Percentiles rank a stretch among this genome's conserved stretches.
phyloP scores from a whole-genome alignment of 2,113 vertebrate genomes.

The Gadus chalcogrammus region DNA sequence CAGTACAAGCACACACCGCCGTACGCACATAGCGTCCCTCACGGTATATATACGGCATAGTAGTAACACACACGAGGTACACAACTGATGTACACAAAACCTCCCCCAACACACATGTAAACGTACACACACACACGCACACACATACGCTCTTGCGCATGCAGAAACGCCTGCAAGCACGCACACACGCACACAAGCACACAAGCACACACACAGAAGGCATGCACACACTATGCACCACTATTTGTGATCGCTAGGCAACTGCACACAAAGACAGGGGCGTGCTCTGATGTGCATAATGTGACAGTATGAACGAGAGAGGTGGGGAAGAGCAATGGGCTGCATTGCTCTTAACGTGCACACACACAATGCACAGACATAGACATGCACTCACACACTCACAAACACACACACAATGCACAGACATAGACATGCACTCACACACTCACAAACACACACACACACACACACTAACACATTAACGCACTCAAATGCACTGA shows the following conservation, averaged over 20 bases:
- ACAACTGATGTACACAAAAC: slow-evolving; percentile 11
- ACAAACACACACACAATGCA: not conserved
- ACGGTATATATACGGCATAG: slow-evolving; percentile 2
- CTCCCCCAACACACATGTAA: slow-evolving; percentile 27
- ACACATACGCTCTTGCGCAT: slow-evolving; percentile 17
- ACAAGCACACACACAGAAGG: slow-evolving; percentile 21
- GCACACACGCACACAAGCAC: slow-evolving; percentile 9
- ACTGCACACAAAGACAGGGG: slow-evolving; percentile 62
- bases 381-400: slow-evolving; percentile 19
- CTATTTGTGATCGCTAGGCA: slow-evolving; percentile 60
- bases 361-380: slow-evolving; percentile 19
- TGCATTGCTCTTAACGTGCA: slow-evolving; percentile 7
- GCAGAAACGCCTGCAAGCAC: slow-evolving; percentile 17
- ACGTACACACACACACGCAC: slow-evolving; percentile 14
- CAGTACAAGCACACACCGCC: not conserved
- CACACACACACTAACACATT: slow-evolving; percentile 23
- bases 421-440: slow-evolving; percentile 33
- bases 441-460: slow-evolving; percentile 1
- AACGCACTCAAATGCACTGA: slow-evolving; percentile 20
- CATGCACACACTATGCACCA: slow-evolving; percentile 29
- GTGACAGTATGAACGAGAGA: slow-evolving; percentile 44
- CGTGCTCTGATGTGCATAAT: slow-evolving; percentile 49
- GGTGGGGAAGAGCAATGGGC: slow-evolving; percentile 32
- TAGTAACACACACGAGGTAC: slow-evolving; percentile 12
- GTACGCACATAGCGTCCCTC: not conserved